A percentile compares a stretch with the other conserved stretches of the same genome.
Conservation (phyloP, 64 coral and sea anemone species). For the Montipora cactus region DNA sequence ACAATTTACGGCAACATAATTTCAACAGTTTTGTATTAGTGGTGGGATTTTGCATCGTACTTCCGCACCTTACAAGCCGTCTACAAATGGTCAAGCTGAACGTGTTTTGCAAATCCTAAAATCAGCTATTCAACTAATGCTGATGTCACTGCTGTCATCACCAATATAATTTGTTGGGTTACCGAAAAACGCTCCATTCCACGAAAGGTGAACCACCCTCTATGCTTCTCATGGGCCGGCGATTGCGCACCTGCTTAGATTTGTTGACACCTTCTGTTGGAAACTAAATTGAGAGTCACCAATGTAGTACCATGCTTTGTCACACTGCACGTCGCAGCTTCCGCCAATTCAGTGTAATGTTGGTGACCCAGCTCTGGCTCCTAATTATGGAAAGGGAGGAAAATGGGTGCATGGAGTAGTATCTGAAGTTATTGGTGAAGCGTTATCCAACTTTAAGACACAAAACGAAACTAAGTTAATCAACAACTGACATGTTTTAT, state of each 20-base stretch:
- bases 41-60: constrained; percentile 49
- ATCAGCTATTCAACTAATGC: constrained; percentile 35
- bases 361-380: constrained; percentile 13
- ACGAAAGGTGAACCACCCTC: constrained; percentile 39
- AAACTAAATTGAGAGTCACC: constrained; percentile 20
- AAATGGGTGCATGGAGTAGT: constrained; percentile 36
- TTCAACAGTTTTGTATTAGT: constrained; percentile 41
- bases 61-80: constrained; percentile 32
- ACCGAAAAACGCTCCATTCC: constrained; percentile 55
- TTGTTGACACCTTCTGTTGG: no score
- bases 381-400: no score
- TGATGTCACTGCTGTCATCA: constrained; percentile 22
- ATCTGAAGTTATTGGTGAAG: constrained; percentile 29
- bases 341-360: constrained; percentile 14
- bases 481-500: no score
- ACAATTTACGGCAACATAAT: constrained; percentile 54
- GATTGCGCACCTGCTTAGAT: no score
- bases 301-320: constrained; percentile 25
- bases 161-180: not conserved
- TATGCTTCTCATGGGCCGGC: not conserved
- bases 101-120: constrained; percentile 63
- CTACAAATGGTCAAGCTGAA: constrained; percentile 68
- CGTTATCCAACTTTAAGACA: no score
- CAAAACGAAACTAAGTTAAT: no score
- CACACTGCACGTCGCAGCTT: constrained; percentile 30